These are phyloP conservation scores for Engystomops pustulosus DNA, from an alignment of 2,113 vertebrate species.

Conservation along the genomic window DNA sequence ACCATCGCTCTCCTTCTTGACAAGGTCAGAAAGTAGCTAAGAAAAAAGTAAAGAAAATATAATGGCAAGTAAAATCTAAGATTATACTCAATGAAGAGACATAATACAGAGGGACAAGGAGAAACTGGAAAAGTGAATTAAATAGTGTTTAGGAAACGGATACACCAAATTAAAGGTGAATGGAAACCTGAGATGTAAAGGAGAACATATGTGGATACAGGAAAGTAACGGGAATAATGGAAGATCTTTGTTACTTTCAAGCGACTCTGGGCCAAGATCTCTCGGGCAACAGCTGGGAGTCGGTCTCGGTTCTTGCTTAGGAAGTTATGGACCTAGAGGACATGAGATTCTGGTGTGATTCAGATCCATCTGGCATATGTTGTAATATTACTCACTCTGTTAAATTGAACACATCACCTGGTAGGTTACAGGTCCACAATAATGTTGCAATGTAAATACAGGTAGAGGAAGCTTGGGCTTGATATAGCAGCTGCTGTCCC, in stretches of 20 bases:
- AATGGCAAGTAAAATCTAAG: background rate
- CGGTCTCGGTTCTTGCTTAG: slow-evolving; percentile 88
- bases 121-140: background rate
- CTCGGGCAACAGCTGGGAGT: slow-evolving; percentile 80
- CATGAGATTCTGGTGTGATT: background rate
- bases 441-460: slow-evolving; percentile 88
- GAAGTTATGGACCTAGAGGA: slow-evolving; percentile 88
- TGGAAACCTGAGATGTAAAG: background rate
- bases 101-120: background rate
- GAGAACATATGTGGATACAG: background rate
- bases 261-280: slow-evolving; percentile 83
- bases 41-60: slow-evolving; percentile 22
- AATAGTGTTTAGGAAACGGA: background rate
- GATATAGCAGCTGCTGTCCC: slow-evolving; percentile 78
- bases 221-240: background rate
- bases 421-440: slow-evolving; percentile 89
- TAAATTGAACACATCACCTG: slow-evolving; percentile 74
- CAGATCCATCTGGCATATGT: background rate
- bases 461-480: slow-evolving; percentile 90
- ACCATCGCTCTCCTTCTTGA: slow-evolving; percentile 74
- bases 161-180: background rate
- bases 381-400: background rate
- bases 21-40: slow-evolving; percentile 86
- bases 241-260: slow-evolving; percentile 74
- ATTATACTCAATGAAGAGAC: background rate